Evolutionary conservation across 2,113 vertebrate genomes (phyloP).

Genomic region (Pteropus alecto): DNA sequence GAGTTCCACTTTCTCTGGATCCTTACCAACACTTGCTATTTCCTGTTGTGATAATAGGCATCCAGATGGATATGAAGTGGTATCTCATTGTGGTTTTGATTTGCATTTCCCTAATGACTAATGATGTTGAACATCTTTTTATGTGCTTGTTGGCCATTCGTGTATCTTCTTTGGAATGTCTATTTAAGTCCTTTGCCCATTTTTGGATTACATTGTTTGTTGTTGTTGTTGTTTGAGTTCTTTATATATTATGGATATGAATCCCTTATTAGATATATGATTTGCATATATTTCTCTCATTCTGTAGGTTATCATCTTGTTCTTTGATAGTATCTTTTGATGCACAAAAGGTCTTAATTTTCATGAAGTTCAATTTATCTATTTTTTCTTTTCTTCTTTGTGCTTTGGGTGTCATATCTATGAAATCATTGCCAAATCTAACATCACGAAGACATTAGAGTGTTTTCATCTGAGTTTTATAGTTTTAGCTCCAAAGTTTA

Average conservation of each 20-base stretch:
- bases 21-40: background rate
- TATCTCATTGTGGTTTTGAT: conserved; percentile 15
- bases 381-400: background rate
- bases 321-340: background rate
- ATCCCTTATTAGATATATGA: background rate
- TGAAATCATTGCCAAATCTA: background rate
- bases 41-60: background rate
- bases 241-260: background rate
- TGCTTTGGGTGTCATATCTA: background rate
- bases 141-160: background rate
- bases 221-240: background rate
- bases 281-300: background rate
- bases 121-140: background rate
- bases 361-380: background rate
- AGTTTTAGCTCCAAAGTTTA: background rate
- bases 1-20: background rate
- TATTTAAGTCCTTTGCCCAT: background rate
- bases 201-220: background rate
- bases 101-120: background rate
- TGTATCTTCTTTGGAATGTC: background rate
- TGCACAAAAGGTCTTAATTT: background rate
- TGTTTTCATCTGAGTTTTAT: background rate
- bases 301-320: background rate
- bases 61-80: background rate
- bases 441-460: background rate